These are phyloP conservation scores for Meganola albula DNA, from an alignment of 2,888 invertebrate species.

Conservation along the genomic window DNA sequence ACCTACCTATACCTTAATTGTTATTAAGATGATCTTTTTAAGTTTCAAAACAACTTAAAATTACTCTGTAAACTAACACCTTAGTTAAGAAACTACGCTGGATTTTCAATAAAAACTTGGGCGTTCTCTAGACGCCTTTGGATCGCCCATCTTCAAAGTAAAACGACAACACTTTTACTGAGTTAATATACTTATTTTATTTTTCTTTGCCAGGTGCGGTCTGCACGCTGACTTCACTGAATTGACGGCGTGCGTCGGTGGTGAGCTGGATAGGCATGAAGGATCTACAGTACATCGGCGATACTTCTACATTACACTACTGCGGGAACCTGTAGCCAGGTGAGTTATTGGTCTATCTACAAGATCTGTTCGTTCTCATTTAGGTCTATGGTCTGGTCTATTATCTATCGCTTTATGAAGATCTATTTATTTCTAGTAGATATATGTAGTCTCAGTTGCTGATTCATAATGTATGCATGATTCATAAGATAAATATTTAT, in stretches of 20 bases:
- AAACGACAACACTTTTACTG: not conserved
- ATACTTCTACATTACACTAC: slow-evolving; percentile 97
- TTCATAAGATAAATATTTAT: too few species aligned
- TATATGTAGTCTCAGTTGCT: too few species aligned
- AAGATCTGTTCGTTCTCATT: too few species aligned
- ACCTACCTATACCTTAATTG: too few species aligned
- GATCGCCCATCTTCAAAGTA: slow-evolving; percentile 16
- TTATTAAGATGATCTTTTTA: too few species aligned
- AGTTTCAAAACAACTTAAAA: not conserved
- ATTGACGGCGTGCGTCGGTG: slow-evolving; percentile 92
- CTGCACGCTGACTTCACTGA: slow-evolving; percentile 99
- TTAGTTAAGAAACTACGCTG: slow-evolving; percentile 17
- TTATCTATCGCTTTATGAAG: too few species aligned
- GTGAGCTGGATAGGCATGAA: slow-evolving; percentile 93
- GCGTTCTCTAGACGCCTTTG: slow-evolving; percentile 7
- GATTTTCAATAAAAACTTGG: slow-evolving; percentile 15
- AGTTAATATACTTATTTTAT: slow-evolving; percentile 1
- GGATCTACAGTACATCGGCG: slow-evolving; percentile 87
- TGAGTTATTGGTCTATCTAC: too few species aligned
- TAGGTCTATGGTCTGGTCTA: too few species aligned
- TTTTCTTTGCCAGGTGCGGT: slow-evolving; percentile 82
- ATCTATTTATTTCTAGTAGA: too few species aligned
- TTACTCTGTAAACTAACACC: too few species aligned
- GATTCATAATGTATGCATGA: too few species aligned
- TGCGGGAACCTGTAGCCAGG: slow-evolving; percentile 94